A percentile compares a stretch with the other conserved stretches of the same genome.
Conservation (phyloP, 35 echinoderm and acorn worm species). For the Apostichopus californicus region DNA sequence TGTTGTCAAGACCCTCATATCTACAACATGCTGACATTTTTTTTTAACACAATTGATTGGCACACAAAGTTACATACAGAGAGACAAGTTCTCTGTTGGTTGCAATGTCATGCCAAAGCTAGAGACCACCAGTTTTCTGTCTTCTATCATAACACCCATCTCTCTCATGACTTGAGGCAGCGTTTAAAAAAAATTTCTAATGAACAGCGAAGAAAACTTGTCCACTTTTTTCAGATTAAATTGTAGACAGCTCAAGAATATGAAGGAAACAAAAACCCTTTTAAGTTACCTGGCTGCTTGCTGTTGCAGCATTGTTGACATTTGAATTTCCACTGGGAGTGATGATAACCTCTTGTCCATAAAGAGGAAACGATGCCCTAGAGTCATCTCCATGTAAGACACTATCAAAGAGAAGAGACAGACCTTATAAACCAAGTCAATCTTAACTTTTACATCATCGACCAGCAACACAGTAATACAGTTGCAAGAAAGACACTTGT, state of each 20-base stretch:
- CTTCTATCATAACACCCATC: no score
- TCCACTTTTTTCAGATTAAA: no score
- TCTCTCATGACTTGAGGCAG: background rate
- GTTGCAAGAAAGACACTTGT: no score
- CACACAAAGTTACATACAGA: no score
- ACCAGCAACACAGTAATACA: background rate
- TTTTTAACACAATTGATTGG: no score
- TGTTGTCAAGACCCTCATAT: no score
- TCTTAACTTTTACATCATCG: background rate
- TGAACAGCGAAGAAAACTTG: no score
- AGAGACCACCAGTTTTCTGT: no score
- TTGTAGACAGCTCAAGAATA: background rate
- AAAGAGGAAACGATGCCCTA: slow-evolving; percentile 72
- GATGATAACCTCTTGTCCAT: slow-evolving; percentile 83
- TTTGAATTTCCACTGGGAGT: slow-evolving; percentile 70
- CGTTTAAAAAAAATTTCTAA: no score
- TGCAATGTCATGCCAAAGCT: no score
- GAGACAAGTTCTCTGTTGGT: no score
- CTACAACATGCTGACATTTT: no score
- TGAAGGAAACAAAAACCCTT: background rate
- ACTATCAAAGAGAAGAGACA: slow-evolving; percentile 20
- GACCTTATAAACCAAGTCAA: background rate
- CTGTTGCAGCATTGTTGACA: slow-evolving; percentile 66
- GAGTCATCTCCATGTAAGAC: slow-evolving; percentile 78
- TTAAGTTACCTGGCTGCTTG: slow-evolving; percentile 89